Conservation (phyloP, 30 jellyfish, hydroid and myxozoan species). For the Aurelia sp. region DNA sequence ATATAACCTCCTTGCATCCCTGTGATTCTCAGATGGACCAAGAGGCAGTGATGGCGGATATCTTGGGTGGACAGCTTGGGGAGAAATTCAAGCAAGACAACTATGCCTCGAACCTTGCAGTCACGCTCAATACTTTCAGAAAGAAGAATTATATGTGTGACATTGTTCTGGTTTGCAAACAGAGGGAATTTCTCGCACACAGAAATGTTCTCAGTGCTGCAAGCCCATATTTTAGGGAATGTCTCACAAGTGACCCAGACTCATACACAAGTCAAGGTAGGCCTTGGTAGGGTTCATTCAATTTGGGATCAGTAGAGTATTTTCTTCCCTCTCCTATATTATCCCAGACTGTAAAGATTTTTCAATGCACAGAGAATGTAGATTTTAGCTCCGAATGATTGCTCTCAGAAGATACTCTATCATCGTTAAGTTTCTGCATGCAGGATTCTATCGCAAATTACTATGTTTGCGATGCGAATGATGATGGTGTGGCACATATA, state of each 20-base stretch:
- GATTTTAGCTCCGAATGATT: no score
- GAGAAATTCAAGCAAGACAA: conserved; percentile 77
- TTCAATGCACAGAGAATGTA: no score
- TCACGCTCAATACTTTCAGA: conserved; percentile 70
- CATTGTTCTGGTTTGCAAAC: conserved; percentile 77
- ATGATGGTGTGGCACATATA: no score
- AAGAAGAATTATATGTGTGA: conserved; percentile 86
- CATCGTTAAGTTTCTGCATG: no score
- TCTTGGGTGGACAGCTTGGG: conserved; percentile 58
- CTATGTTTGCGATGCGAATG: no score
- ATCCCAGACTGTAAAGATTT: no score
- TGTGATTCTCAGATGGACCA: neutral
- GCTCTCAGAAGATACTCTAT: no score
- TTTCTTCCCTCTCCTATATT: no score
- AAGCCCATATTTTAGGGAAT: conserved; percentile 83
- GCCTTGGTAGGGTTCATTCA: no score
- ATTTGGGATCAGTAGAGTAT: no score
- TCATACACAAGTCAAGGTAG: conserved; percentile 77
- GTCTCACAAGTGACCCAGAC: conserved; percentile 55
- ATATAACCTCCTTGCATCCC: neutral
- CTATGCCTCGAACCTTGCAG: conserved; percentile 79
- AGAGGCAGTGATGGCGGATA: conserved; percentile 63
- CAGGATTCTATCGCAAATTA: no score
- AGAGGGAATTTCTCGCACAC: conserved; percentile 91
- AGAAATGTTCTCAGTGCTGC: conserved; percentile 94